Evolutionary conservation across 2,888 invertebrate genomes (phyloP).

Genomic region (Euzophera pinguis): DNA sequence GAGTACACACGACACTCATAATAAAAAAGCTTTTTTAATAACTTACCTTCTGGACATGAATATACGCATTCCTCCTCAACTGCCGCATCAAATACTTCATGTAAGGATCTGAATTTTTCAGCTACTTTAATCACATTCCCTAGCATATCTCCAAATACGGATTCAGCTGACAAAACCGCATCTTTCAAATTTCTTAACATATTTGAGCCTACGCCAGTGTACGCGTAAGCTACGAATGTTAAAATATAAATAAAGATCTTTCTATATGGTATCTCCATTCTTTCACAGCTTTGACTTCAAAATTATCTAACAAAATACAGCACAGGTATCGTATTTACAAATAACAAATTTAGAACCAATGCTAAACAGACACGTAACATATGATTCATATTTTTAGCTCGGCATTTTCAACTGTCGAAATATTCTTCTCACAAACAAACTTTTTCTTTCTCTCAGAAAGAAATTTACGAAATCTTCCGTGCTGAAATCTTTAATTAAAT

Average conservation of each 20-base stretch:
- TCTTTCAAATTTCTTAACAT: constrained; percentile 86
- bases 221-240: constrained; percentile 89
- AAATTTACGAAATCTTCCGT: too few species aligned
- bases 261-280: constrained; percentile 87
- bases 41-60: constrained; percentile 85
- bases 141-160: constrained; percentile 88
- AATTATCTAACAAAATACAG: not conserved
- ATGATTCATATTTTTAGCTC: constrained; percentile 17
- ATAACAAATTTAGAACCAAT: constrained; percentile 11
- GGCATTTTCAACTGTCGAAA: not conserved
- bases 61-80: constrained; percentile 91
- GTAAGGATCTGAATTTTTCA: constrained; percentile 86
- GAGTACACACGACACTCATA: too few species aligned
- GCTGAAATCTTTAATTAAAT: too few species aligned
- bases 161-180: constrained; percentile 89
- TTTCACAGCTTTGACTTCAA: not conserved
- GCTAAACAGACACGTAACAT: constrained; percentile 29
- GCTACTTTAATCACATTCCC: constrained; percentile 86
- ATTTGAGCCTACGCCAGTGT: constrained; percentile 89
- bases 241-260: constrained; percentile 86
- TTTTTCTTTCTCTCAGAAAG: too few species aligned
- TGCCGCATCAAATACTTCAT: constrained; percentile 91
- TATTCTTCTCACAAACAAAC: too few species aligned
- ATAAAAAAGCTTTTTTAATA: not conserved
- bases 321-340: not conserved